Conservation (phyloP, 1,140 invertebrate species). For the Drosophila ogumai region DNA sequence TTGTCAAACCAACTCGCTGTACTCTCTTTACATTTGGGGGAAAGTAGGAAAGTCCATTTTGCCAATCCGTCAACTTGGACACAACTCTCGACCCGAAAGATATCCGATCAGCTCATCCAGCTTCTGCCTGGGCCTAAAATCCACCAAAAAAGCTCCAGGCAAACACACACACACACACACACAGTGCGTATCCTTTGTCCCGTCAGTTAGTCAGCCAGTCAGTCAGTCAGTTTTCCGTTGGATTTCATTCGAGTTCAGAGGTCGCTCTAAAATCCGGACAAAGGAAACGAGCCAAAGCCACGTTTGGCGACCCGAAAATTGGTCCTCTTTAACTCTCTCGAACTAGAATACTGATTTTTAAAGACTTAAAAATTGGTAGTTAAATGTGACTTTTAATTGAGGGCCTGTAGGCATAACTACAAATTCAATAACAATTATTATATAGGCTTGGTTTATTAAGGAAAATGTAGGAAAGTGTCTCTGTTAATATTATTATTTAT, state of each 20-base stretch:
- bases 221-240: slow-evolving; percentile 5
- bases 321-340: background rate
- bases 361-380: background rate
- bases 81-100: slow-evolving; percentile 11
- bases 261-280: slow-evolving; percentile 11
- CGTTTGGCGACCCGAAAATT: slow-evolving; percentile 3
- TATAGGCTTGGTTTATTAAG: too few relatives aligned
- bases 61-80: slow-evolving; percentile 34
- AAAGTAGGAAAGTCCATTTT: slow-evolving; percentile 4
- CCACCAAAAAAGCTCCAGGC: background rate
- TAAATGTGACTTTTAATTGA: background rate
- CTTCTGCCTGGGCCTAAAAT: background rate
- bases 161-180: slow-evolving; percentile 3
- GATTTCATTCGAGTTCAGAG: slow-evolving; percentile 11
- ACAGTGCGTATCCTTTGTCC: slow-evolving; percentile 12
- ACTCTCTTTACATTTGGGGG: background rate
- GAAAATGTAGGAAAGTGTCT: background rate
- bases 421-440: too few relatives aligned
- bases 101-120: slow-evolving; percentile 6
- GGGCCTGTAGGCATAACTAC: too few relatives aligned
- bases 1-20: slow-evolving; percentile 10
- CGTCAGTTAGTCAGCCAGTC: background rate
- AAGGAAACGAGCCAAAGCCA: slow-evolving; percentile 10
- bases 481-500: background rate
- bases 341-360: background rate